Evolutionary conservation across 2,113 vertebrate species (phyloP), one percentile per base, ranked within the genome.

Genomic region (Sapayoa aenigma): DNA sequence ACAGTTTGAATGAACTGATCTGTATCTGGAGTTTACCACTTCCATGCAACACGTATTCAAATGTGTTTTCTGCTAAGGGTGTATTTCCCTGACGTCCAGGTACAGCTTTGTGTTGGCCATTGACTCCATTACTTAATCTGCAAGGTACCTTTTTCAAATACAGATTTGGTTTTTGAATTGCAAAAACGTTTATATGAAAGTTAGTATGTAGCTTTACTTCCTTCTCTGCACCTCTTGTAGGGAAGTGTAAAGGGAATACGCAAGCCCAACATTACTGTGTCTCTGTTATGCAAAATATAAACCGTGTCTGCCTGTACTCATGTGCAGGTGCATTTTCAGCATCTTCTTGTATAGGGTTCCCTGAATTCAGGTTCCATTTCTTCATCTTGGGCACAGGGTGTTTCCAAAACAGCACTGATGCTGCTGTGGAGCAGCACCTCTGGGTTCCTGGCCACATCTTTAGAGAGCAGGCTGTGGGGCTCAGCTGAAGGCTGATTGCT

Each of bases 261-360:
- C 27, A 73, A 66, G 66, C 22, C 1, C 50, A 44, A 6, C 1
- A 3, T 63, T 31, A 5, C 4, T 6, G 8, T 65, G 50, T 31
- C 24, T 73, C 5, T 44, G 1, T 44, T 31, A 37, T 30, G 20
- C 9, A 31, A 14, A 21, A 28, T 35, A 4, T 21, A 27, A 44
- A 23, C 16, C 0, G 0, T 14, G 6, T 22, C 27, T 68, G 4
- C 30, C 14, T 46, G 12, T 63, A 7, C 1, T 17, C 9, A 18
- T 49, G 6, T 66, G 42, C n/a, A 44, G 22, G 9, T 53, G 6
- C 0, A 22, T 42, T 79, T 92, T 72, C n/a, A 31, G 14, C 3
- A 7, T 42, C 13, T 18, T 18, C 4, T 66, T 84, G 21, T 3
- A 2, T 0, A 20, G 9, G 5, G 6, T 47, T 90, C 25, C 16